Conservation (phyloP, 2,888 invertebrate species). For the Nasonovia ribisnigri region DNA sequence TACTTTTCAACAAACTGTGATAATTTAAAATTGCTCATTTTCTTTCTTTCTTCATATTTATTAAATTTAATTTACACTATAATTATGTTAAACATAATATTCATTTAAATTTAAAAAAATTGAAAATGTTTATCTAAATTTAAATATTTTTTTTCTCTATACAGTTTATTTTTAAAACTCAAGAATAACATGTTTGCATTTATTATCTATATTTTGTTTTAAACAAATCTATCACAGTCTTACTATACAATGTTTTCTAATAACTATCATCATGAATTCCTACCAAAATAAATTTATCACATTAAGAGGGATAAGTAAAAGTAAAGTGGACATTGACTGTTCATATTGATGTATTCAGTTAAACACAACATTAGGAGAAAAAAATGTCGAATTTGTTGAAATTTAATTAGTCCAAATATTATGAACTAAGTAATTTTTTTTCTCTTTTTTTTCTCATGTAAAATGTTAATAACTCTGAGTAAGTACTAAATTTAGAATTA, state of each 20-base stretch:
- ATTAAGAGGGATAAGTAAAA: conserved; percentile 27
- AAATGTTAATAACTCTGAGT: conserved; percentile 30
- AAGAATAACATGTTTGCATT: conserved; percentile 24
- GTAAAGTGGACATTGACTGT: conserved; percentile 30
- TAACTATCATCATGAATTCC: conserved; percentile 43
- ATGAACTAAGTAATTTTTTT: conserved; percentile 1
- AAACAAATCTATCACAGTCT: conserved; percentile 40
- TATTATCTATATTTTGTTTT: conserved; percentile 21
- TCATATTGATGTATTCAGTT: conserved; percentile 4
- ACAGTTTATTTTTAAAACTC: background rate
- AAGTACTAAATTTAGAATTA: conserved; percentile 53
- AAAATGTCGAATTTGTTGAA: conserved; percentile 17
- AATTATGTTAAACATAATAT: conserved; percentile 18
- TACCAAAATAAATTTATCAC: background rate
- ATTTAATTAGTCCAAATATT: conserved; percentile 45
- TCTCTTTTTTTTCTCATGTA: background rate
- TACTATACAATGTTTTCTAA: conserved; percentile 17
- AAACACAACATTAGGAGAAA: background rate
- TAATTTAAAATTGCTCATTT: conserved; percentile 62
- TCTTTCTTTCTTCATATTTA: conserved; percentile 47
- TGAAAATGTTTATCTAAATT: background rate
- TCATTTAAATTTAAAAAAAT: background rate
- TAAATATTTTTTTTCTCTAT: background rate
- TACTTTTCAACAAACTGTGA: conserved; percentile 64
- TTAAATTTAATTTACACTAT: background rate